Percentiles rank a stretch among this genome's conserved stretches.
Conservation (phyloP, 2,113 vertebrate genomes). For the Capreolus pygargus region DNA sequence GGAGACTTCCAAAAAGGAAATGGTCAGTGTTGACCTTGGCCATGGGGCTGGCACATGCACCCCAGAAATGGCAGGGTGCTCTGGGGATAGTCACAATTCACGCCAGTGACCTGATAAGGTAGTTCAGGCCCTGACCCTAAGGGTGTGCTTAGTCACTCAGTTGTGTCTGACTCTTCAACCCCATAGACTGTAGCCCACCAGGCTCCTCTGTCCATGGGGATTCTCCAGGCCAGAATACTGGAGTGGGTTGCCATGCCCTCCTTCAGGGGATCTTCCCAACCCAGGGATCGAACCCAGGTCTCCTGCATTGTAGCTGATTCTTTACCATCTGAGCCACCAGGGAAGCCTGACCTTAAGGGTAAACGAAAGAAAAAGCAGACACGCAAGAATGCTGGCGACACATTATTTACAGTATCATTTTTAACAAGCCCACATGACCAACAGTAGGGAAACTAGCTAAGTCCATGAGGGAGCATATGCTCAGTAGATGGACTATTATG, state of each 20-base stretch:
- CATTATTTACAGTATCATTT: conserved; percentile 49
- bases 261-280: not conserved
- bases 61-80: not conserved
- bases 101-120: not conserved
- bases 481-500: conserved; percentile 46
- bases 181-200: not conserved
- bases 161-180: not conserved
- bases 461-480: conserved; percentile 56
- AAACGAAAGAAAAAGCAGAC: not conserved
- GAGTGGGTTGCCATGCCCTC: not conserved
- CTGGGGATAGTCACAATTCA: not conserved
- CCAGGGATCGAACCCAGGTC: not conserved
- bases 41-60: not conserved
- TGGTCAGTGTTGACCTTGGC: fast-evolving
- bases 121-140: not conserved
- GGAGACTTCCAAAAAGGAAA: not conserved
- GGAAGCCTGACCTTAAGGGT: not conserved
- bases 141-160: not conserved
- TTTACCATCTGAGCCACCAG: not conserved
- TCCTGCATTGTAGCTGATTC: not conserved
- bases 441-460: conserved; percentile 40
- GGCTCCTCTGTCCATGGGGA: not conserved
- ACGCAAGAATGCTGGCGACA: not conserved
- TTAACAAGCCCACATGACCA: conserved; percentile 43
- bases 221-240: not conserved